Evolutionary conservation across 2,797 vertebrate genomes (phyloP).

Genomic region (Sarcophilus harrisii): DNA sequence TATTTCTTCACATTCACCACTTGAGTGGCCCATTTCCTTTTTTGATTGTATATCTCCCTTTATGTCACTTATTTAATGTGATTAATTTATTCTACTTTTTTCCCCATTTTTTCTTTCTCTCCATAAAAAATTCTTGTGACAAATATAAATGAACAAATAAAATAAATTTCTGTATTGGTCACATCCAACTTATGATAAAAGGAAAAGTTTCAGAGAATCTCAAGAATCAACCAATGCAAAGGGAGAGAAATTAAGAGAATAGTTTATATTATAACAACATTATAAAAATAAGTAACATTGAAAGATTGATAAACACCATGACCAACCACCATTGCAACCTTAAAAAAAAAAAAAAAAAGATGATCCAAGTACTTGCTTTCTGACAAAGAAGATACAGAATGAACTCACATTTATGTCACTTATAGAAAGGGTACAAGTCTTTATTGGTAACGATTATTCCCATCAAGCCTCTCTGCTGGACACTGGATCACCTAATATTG

Average conservation of each 20-base stretch:
- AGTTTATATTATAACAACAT: not conserved
- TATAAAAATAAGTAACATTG: not conserved
- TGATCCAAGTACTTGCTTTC: not conserved
- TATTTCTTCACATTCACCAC: not conserved
- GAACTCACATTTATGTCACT: not conserved
- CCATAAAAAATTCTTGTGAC: not conserved
- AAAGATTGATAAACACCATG: not conserved
- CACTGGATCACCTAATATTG: not conserved
- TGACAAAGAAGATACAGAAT: not conserved
- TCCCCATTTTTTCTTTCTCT: not conserved
- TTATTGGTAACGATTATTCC: not conserved
- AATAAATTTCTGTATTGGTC: not conserved
- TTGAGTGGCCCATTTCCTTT: not conserved
- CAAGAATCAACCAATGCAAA: not conserved
- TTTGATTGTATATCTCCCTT: not conserved
- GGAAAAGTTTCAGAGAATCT: not conserved
- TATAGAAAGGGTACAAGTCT: not conserved
- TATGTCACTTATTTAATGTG: not conserved
- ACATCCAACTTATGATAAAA: not conserved
- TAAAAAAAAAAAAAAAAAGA: not conserved
- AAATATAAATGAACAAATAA: not conserved
- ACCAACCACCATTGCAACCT: not conserved
- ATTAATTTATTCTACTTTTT: not conserved
- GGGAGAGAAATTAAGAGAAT: not conserved
- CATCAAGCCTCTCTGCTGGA: not conserved